Evolutionary conservation across 2,888 invertebrate genomes (phyloP), one percentile per base, ranked within the genome.

Genomic region (Laspeyria flexula): DNA sequence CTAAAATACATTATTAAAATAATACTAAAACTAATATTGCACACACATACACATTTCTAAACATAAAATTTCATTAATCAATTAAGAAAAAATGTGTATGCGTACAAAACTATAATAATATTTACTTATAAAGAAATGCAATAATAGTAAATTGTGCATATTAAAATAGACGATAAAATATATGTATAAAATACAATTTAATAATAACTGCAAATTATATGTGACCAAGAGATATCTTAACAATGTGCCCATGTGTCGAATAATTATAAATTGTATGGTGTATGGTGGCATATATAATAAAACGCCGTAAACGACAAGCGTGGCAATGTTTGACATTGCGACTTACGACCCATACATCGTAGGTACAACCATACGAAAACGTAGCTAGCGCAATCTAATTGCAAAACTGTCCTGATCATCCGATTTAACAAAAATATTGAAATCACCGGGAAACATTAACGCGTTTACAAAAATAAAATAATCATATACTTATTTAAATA

Each of bases 11-110:
- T 75, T 79, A 81, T 79, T 82, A 85, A 83, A 84, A 84, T 81
- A 81, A 83, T 74, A 13, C 79, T 89, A 88, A 57, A 90, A 88
- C 90, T 92, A 91, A 91, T 92, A 93, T 93, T 93, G 92, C 93
- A 92, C 92, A 90, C 92, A 92, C 92, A 92, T 92, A 92, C 91
- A 92, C 90, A 92, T 88, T 88, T 85, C 80, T 81, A 80, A 84
- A 85, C 80, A 67, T 78, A 83, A 81, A 77, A 76, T 82, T 82
- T 73, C 80, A 81, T 61, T 71, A 73, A 77, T 78, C 69, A 78
- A 83, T 83, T 77, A 70, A 80, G 79, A 77, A 73, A 79, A 85
- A 86, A 87, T 90, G 91, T 92, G 91, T 91, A 90, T 88, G 91
- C 86, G 90, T 79, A 92, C 87, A 88, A 89, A 90, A 86, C 80